Conservation (phyloP, 2,113 vertebrate genomes). For the Oryzias woworae region DNA sequence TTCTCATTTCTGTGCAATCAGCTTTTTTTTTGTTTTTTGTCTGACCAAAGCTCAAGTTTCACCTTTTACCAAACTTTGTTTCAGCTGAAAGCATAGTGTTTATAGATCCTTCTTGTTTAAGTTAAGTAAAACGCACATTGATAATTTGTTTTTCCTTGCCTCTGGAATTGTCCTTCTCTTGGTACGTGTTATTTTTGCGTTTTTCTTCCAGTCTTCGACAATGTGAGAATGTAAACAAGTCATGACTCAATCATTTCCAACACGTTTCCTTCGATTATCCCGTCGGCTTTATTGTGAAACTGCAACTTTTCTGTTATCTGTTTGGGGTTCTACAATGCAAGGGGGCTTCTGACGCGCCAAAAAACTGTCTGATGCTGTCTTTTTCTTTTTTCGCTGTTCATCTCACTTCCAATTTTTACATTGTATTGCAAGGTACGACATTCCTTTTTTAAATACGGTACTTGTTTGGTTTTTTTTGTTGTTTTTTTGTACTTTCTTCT, state of each 20-base stretch:
- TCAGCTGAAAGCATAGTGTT: slow-evolving; percentile 2
- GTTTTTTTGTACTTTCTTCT: slow-evolving; percentile 14
- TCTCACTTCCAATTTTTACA: slow-evolving; percentile 47
- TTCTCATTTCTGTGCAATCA: slow-evolving; percentile 1
- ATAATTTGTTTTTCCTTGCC: slow-evolving; percentile 14
- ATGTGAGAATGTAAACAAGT: too few species aligned
- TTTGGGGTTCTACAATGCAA: slow-evolving; percentile 3
- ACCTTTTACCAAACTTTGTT: neutral
- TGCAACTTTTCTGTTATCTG: neutral
- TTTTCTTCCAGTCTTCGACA: slow-evolving; percentile 48
- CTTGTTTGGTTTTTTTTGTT: slow-evolving; percentile 32
- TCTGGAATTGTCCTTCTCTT: slow-evolving; percentile 48
- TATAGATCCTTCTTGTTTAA: neutral
- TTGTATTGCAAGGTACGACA: slow-evolving; percentile 45
- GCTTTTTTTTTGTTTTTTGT: neutral
- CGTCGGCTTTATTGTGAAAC: too few species aligned
- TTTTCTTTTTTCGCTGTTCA: slow-evolving; percentile 42
- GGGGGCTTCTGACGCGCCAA: slow-evolving; percentile 22
- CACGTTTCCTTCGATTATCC: too few species aligned
- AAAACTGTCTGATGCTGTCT: slow-evolving; percentile 41
- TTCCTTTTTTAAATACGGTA: slow-evolving; percentile 49
- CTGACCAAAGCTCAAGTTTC: slow-evolving; percentile 13
- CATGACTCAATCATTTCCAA: too few species aligned
- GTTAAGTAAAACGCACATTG: slow-evolving; percentile 1
- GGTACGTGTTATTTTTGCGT: slow-evolving; percentile 22